These are phyloP conservation scores for Neoascia interrupta DNA, from an alignment of 2,888 invertebrate genomes.

Conservation along the genomic window DNA sequence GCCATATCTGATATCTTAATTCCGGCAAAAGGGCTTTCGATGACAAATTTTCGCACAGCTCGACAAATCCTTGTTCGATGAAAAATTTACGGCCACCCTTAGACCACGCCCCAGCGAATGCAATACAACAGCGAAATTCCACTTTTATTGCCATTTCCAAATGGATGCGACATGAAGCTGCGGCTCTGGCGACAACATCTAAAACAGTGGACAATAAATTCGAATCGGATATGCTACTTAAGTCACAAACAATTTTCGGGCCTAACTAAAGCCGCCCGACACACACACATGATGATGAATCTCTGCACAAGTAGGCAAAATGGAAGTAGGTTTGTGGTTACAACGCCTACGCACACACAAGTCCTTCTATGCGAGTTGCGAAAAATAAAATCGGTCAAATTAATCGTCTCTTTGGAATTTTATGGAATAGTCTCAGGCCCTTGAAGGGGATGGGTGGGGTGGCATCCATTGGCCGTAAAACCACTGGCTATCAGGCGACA, in stretches of 20 bases:
- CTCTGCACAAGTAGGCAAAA: not conserved
- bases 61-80: slow-evolving; percentile 45
- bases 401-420: slow-evolving; percentile 32
- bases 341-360: too few relatives aligned
- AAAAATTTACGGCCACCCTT: slow-evolving; percentile 34
- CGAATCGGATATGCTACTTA: slow-evolving; percentile 52
- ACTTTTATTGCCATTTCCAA: not conserved
- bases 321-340: not conserved
- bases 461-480: not conserved
- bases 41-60: slow-evolving; percentile 33
- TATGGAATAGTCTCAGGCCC: too few relatives aligned
- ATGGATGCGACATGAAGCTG: not conserved
- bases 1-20: slow-evolving; percentile 48
- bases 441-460: too few relatives aligned
- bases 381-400: slow-evolving; percentile 24
- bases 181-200: slow-evolving; percentile 29
- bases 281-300: slow-evolving; percentile 36
- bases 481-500: not conserved
- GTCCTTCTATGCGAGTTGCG: not conserved
- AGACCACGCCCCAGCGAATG: slow-evolving; percentile 25
- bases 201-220: slow-evolving; percentile 56
- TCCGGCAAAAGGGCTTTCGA: slow-evolving; percentile 40
- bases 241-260: slow-evolving; percentile 39
- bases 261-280: slow-evolving; percentile 3
- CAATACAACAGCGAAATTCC: slow-evolving; percentile 22